phyloP scores from a whole-genome alignment of 1,140 invertebrate species.

The Wasmannia auropunctata region DNA sequence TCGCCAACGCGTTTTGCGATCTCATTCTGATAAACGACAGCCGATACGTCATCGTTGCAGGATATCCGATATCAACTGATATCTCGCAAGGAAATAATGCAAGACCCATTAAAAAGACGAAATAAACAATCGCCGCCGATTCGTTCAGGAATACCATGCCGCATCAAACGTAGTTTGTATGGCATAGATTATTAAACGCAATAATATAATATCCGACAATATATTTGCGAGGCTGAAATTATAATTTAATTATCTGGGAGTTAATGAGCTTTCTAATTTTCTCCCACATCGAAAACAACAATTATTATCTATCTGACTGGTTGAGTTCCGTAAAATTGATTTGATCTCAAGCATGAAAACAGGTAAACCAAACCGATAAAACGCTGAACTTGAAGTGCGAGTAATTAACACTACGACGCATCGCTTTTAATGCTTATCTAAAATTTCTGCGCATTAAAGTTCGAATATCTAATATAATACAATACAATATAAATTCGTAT shows the following conservation, averaged over 20 bases:
- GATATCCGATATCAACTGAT: slow-evolving; percentile 63
- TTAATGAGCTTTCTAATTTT: slow-evolving; percentile 50
- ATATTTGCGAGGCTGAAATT: slow-evolving; percentile 24
- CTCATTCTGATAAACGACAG: background rate
- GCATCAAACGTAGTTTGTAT: background rate
- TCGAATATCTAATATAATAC: background rate
- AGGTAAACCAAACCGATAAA: background rate
- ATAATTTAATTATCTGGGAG: slow-evolving; percentile 40
- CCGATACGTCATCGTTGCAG: slow-evolving; percentile 38
- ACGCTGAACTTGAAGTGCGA: slow-evolving; percentile 5
- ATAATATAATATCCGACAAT: slow-evolving; percentile 7
- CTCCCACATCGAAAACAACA: slow-evolving; percentile 11
- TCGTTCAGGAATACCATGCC: background rate
- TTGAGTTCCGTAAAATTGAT: slow-evolving; percentile 32
- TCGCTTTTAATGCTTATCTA: background rate
- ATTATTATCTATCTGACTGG: slow-evolving; percentile 39
- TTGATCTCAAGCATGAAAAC: background rate
- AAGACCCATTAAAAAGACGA: background rate
- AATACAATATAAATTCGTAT: background rate
- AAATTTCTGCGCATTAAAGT: slow-evolving; percentile 7
- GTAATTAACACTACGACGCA: slow-evolving; percentile 24
- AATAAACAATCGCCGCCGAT: background rate
- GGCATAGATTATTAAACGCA: background rate
- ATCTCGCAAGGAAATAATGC: slow-evolving; percentile 22
- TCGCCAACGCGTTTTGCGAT: slow-evolving; percentile 25